These are phyloP conservation scores for Dusona sp. DNA, from an alignment of 2,888 invertebrate genomes.

Conservation along the genomic window DNA sequence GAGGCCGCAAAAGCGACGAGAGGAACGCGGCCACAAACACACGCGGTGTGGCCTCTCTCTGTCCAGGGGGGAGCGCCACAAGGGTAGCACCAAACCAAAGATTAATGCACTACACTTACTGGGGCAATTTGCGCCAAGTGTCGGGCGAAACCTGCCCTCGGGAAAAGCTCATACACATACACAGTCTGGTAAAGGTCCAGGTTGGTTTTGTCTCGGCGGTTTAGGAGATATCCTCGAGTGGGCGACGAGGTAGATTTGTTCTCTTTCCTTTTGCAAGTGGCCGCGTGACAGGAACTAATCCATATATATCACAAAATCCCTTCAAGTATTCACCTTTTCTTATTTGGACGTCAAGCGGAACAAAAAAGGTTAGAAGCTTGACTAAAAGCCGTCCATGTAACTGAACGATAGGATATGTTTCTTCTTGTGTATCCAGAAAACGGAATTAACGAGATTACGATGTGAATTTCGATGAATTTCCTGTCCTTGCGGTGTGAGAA, in stretches of 20 bases:
- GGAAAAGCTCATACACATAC: conserved; percentile 54
- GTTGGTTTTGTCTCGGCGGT: conserved; percentile 50
- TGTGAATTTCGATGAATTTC: conserved; percentile 62
- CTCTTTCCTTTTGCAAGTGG: conserved; percentile 62
- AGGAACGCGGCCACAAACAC: conserved; percentile 82
- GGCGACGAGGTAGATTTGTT: conserved; percentile 79
- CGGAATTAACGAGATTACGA: conserved; percentile 54
- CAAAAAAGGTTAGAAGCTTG: not conserved
- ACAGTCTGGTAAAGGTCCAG: conserved; percentile 50
- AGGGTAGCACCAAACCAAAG: conserved; percentile 83
- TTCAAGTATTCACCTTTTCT: conserved; percentile 8
- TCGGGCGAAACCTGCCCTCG: conserved; percentile 75
- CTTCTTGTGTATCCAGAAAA: conserved; percentile 12
- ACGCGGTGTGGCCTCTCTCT: conserved; percentile 74
- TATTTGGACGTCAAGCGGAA: conserved; percentile 14
- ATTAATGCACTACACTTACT: conserved; percentile 85
- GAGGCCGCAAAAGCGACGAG: conserved; percentile 81
- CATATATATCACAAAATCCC: not conserved
- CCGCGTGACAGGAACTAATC: not conserved
- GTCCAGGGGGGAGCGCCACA: conserved; percentile 71
- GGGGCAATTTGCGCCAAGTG: conserved; percentile 84
- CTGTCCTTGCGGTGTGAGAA: conserved; percentile 38
- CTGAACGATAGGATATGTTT: conserved; percentile 7
- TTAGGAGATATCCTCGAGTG: conserved; percentile 70
- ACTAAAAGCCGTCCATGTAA: conserved; percentile 1